Evolutionary conservation across 2,888 invertebrate species (phyloP).

Genomic region (Melanophora roralis): DNA sequence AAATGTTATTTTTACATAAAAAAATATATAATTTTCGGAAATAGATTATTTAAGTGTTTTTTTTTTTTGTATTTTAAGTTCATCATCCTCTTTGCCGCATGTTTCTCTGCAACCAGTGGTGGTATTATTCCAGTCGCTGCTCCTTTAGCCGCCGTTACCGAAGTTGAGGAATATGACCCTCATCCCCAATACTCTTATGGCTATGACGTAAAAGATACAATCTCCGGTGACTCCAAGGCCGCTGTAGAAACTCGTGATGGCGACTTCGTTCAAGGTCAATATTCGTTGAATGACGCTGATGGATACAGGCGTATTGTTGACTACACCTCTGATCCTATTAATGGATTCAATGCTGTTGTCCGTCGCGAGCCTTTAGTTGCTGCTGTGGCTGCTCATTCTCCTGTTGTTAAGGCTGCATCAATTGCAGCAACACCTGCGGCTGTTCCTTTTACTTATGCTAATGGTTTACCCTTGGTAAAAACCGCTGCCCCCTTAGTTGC

Average conservation of each 20-base stretch:
- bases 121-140: conserved; percentile 71
- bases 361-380: conserved; percentile 74
- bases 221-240: conserved; percentile 77
- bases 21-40: neutral
- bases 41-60: neutral
- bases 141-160: conserved; percentile 69
- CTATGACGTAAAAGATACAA: conserved; percentile 76
- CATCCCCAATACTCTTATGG: conserved; percentile 77
- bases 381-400: conserved; percentile 67
- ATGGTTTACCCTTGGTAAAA: conserved; percentile 61
- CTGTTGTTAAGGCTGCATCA: conserved; percentile 59
- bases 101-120: conserved; percentile 72
- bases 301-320: conserved; percentile 76
- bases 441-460: conserved; percentile 60
- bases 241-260: conserved; percentile 77
- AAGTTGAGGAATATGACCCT: conserved; percentile 75
- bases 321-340: conserved; percentile 76
- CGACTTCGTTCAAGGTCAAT: conserved; percentile 77
- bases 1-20: neutral
- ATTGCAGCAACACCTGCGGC: conserved; percentile 57
- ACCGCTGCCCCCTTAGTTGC: conserved; percentile 68
- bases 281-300: conserved; percentile 77
- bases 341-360: conserved; percentile 77
- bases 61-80: conserved; percentile 66
- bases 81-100: conserved; percentile 71